A percentile compares a stretch with the other conserved stretches of the same genome.
Conservation (phyloP, 2,888 invertebrate species). For the Neria commutata region DNA sequence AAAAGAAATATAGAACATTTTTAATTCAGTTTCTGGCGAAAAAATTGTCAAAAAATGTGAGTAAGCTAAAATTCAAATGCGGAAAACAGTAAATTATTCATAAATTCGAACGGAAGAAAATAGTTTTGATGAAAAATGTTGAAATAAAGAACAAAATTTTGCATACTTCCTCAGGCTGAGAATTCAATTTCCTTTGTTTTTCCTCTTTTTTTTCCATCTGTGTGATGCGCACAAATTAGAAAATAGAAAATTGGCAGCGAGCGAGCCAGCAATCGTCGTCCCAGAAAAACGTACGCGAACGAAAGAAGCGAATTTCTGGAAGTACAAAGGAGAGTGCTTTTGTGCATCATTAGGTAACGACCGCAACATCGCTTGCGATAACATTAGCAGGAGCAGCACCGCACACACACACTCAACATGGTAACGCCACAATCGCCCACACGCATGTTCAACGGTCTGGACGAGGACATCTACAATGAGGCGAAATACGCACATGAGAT, state of each 20-base stretch:
- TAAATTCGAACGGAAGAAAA: no score
- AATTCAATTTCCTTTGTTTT: neutral
- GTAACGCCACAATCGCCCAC: conserved; percentile 68
- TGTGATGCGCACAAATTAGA: no score
- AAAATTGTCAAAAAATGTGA: conserved; percentile 18
- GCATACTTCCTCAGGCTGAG: neutral
- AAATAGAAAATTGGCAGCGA: no score
- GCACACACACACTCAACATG: conserved; percentile 59
- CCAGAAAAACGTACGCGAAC: neutral
- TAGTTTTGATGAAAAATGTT: neutral
- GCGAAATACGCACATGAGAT: conserved; percentile 77
- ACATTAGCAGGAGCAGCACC: neutral
- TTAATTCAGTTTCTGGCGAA: conserved; percentile 12
- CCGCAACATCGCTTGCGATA: no score
- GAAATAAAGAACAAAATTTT: neutral
- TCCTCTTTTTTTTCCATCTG: no score
- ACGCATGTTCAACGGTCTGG: conserved; percentile 68
- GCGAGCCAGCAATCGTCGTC: no score
- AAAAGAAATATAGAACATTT: neutral
- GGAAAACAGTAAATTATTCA: no score
- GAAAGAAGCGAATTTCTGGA: neutral
- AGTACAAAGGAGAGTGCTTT: no score
- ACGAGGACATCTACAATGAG: conserved; percentile 67
- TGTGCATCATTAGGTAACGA: no score
- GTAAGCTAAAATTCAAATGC: conserved; percentile 3